A percentile compares a stretch with the other conserved stretches of the same genome.
Evolutionary conservation across 1,140 invertebrate species (phyloP).

Genomic region (Hylyphantes graminicola): DNA sequence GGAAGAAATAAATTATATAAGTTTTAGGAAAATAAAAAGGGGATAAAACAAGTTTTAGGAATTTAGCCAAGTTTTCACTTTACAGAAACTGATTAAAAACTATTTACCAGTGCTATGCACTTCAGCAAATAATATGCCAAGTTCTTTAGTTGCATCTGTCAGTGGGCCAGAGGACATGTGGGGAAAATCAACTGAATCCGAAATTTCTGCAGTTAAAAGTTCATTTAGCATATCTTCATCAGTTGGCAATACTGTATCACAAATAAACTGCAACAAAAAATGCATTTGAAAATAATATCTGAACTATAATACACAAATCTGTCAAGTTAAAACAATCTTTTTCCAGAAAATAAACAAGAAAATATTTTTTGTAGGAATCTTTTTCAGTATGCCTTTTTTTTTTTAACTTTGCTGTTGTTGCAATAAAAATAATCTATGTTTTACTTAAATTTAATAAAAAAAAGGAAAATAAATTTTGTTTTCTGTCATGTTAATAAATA

Average conservation of each 20-base stretch:
- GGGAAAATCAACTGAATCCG: slow-evolving; percentile 26
- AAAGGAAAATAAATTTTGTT: not conserved
- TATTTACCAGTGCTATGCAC: slow-evolving; percentile 57
- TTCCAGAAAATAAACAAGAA: too few relatives aligned
- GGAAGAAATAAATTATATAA: too few relatives aligned
- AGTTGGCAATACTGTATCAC: slow-evolving; percentile 53
- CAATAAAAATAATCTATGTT: too few relatives aligned
- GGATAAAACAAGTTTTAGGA: too few relatives aligned
- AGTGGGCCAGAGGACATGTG: slow-evolving; percentile 51
- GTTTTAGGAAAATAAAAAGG: too few relatives aligned
- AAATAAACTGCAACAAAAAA: slow-evolving; percentile 36
- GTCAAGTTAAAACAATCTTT: too few relatives aligned
- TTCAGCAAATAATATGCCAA: slow-evolving; percentile 53
- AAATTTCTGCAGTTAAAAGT: slow-evolving; percentile 40
- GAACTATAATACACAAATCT: too few relatives aligned
- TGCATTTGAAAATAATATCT: not conserved
- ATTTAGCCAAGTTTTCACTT: too few relatives aligned
- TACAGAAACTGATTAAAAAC: too few relatives aligned
- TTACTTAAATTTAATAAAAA: not conserved
- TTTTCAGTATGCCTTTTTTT: too few relatives aligned
- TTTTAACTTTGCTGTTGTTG: too few relatives aligned
- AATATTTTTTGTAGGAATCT: too few relatives aligned
- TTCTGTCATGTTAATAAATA: not conserved
- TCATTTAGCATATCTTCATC: slow-evolving; percentile 55
- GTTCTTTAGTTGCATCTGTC: slow-evolving; percentile 42